A percentile compares a stretch with the other conserved stretches of the same genome.
These are phyloP conservation scores for Crenuchus spilurus DNA, from an alignment of 2,797 vertebrate genomes.

Conservation along the genomic window DNA sequence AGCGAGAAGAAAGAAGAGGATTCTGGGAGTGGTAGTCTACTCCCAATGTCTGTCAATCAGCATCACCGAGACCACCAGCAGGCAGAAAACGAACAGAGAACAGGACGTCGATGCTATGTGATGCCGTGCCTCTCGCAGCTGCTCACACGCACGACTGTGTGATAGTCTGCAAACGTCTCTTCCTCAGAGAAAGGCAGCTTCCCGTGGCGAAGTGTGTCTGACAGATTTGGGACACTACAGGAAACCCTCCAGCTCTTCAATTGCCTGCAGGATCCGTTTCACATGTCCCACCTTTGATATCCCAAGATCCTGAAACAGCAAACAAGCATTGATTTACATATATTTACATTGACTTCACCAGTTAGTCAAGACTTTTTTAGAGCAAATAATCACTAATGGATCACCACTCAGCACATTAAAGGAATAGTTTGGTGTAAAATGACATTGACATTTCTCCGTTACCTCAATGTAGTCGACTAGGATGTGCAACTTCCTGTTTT, in stretches of 20 bases:
- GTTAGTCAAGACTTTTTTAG: too few relatives aligned
- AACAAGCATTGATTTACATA: background rate
- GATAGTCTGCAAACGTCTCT: background rate
- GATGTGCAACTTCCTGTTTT: too few relatives aligned
- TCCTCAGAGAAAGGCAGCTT: slow-evolving; percentile 32
- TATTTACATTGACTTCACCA: background rate
- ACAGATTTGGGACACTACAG: slow-evolving; percentile 48
- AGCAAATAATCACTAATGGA: too few relatives aligned
- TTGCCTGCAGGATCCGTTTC: slow-evolving; percentile 76
- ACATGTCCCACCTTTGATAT: slow-evolving; percentile 69
- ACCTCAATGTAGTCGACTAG: too few relatives aligned
- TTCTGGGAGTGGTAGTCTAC: slow-evolving; percentile 25
- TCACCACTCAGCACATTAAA: too few relatives aligned
- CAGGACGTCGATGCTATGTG: slow-evolving; percentile 52
- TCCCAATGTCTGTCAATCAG: slow-evolving; percentile 35
- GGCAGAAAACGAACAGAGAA: slow-evolving; percentile 47
- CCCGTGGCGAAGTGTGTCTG: slow-evolving; percentile 27
- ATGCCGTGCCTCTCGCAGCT: slow-evolving; percentile 44
- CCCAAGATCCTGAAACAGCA: slow-evolving; percentile 71
- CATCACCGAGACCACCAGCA: slow-evolving; percentile 25
- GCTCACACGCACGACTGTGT: slow-evolving; percentile 25
- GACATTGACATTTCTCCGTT: too few relatives aligned
- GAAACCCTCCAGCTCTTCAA: slow-evolving; percentile 59
- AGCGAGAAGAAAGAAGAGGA: slow-evolving; percentile 16
- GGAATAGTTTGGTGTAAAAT: too few relatives aligned